Evolutionary conservation across 2,888 invertebrate genomes (phyloP), one percentile per base, ranked within the genome.

Genomic region (Buathra laborator): DNA sequence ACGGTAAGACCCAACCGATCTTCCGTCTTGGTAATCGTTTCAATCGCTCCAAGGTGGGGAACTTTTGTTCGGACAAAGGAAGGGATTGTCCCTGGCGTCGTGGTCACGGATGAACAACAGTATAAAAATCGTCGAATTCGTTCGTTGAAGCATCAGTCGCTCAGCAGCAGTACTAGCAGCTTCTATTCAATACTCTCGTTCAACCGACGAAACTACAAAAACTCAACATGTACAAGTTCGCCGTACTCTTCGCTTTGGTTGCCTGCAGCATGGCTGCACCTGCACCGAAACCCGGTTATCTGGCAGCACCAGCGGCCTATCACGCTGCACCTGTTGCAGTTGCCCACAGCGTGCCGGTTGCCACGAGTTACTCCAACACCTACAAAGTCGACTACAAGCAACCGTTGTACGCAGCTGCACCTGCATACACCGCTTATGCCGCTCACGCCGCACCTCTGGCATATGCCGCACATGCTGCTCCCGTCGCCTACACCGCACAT

Each of bases 341-440:
- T 62, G 95, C 95, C 86, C 95, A 95, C 68, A 84, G 81, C 70
- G 83, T 84, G 0, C 80, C 87, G 3, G 88, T 89, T 24, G 96
- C 96, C 88, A 96, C 96, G 89, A 96, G 96, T 87, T 96, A 96
- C 92, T 95, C 96, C 89, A 96, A 96, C 94, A 95, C 95, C 87
- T 95, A 96, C 94, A 96, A 95, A 94, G 95, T 96, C 91, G 91
- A 94, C 68, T 87, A 91, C 81, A 91, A 91, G 87, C 91, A 85
- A 85, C 87, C 94, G 24, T 44, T 70, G 77, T 75, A 81, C 64
- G 85, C 86, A 4, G 72, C 83, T n/a, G 83, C 83, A 29, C 84
- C 93, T 14, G n/a, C 71, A 16, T 94, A 94, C 88, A 94, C 72
- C 14, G 43, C 84, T 24, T 80, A 86, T 51, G 75, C 86, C 12